Percentiles rank a stretch among this genome's conserved stretches.
These are phyloP conservation scores for Exaiptasia diaphana DNA, from an alignment of 64 coral and sea anemone genomes.

Conservation along the genomic window DNA sequence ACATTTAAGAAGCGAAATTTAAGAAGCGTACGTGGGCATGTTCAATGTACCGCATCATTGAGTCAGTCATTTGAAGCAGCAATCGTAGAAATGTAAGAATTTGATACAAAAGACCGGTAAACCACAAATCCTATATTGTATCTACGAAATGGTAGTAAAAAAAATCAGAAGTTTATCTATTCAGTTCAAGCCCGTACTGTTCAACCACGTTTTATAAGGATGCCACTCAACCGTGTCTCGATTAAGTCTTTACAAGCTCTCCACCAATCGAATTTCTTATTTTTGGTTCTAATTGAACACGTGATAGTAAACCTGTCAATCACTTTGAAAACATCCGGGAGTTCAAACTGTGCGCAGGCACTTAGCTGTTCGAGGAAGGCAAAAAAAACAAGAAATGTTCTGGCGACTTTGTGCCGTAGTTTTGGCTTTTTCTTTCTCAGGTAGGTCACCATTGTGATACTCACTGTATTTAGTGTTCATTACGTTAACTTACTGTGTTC, in stretches of 20 bases:
- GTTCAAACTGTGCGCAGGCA: slow-evolving; percentile 21
- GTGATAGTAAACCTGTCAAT: slow-evolving; percentile 23
- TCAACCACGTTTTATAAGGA: too few species aligned
- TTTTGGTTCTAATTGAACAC: slow-evolving; percentile 16
- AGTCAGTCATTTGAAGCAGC: too few species aligned
- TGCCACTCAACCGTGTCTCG: slow-evolving; percentile 12
- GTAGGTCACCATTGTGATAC: slow-evolving; percentile 14
- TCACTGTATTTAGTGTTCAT: background rate
- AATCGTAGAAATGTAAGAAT: too few species aligned
- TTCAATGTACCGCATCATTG: too few species aligned
- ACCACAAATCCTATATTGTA: too few species aligned
- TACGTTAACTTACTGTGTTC: background rate
- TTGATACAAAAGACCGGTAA: too few species aligned
- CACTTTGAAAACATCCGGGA: slow-evolving; percentile 22
- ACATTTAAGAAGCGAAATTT: too few species aligned
- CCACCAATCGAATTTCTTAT: background rate
- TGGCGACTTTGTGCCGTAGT: slow-evolving; percentile 23
- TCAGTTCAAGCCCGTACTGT: too few species aligned
- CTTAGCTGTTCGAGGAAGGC: background rate
- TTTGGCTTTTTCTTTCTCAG: slow-evolving; percentile 6
- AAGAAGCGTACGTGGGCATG: too few species aligned
- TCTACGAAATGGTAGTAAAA: too few species aligned
- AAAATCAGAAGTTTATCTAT: too few species aligned
- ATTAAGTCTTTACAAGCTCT: slow-evolving; percentile 25
- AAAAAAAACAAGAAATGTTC: slow-evolving; percentile 28